Base-by-base conservation (phyloP, 1,140 invertebrate species). In the Lasioglossum albipes region DNA sequence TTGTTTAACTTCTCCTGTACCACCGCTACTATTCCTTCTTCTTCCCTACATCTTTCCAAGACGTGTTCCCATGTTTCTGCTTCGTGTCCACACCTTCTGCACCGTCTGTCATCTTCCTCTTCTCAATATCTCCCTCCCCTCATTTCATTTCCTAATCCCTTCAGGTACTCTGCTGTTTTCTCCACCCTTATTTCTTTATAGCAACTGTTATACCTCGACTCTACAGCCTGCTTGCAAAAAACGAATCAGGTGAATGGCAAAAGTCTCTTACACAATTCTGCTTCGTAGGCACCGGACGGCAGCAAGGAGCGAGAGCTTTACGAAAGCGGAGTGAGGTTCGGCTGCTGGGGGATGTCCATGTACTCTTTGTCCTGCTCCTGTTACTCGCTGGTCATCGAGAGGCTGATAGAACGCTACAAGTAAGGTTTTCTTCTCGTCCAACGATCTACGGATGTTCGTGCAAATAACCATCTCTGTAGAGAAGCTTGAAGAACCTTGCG, bases 341-440 rank as follows among this genome's bases (percentile, higher is more conserved):
- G 98, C 20, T 99, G 98, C 86, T 98, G 97, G 96, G 98, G 98
- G 62, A 99, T 99, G 98, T 96, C 98, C 0, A 96, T 99, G 95
- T 99, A 99, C 91, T 99, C 98, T 0, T 90, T 99, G 7, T 98
- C 98, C 0, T 99, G 98, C 91, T 97, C 98, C 3, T 96, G 97
- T 86, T 99, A 99, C 92, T 99, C 98, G 0, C 94, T 97, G 49
- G 90, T 97, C 45, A 98, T 99, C 59, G 98, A 99, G 90, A 96
- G 95, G 89, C 94, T 99, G 6, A 97, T 99, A 64, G 94, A 96
- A 87, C 94, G 94, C 90, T 98, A 97, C 65, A 80, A 75, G 78
- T 80, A 74, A 79, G 1, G 4, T 18, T n/a, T 12, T 67, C 42
- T 45, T 13, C 6, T 27, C 57, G 57, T n/a, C 7, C 1, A 59